Base-by-base conservation (phyloP, 2,113 vertebrate genomes). In the Microtus oregoni region DNA sequence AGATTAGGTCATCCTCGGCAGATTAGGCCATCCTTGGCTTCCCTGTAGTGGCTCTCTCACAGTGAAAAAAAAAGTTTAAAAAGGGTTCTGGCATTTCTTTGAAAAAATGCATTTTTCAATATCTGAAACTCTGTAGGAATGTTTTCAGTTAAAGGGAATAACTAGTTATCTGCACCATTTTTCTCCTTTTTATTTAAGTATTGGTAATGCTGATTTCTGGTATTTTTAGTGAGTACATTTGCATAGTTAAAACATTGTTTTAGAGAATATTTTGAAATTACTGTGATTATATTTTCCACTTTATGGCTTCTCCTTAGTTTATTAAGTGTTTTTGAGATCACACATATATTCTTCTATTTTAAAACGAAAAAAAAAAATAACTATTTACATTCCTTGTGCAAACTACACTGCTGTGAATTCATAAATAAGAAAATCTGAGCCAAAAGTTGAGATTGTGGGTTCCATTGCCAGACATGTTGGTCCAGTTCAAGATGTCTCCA, bases 1-100 rank as follows among this genome's bases (percentile, higher is more conserved):
- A 99, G 98, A 94, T 2, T 98, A 98, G 98, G 96, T 98, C 97
- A 98, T 97, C 98, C 92, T 97, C 97, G 97, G 98, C 98, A 99
- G 98, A 94, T 3, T 98, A 98, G 98, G 96, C 98, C 97, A 98
- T 97, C 98, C 92, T 97, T 97, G 97, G 98, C 98, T 98, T 98
- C 98, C 97, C 98, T 94, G 91, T 97, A 98, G 98, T 98, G 98
- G 97, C 98, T 98, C 97, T 97, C 97, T 98, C 98, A 98, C 98
- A 96, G 98, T 98, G 30, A 50, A 22, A 52, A 38, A 44, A 93
- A 38, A 12, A 7, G 22, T 73, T 93, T 94, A 97, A 97, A 97
- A 98, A 98, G 93, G 96, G 98, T 98, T 97, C 41, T 96, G 97
- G 98, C 98, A 98, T 98, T 98, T 98, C 96, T 97, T 98, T 98